Evolutionary conservation across 2,888 invertebrate species (phyloP).

Genomic region (Spisula solida): DNA sequence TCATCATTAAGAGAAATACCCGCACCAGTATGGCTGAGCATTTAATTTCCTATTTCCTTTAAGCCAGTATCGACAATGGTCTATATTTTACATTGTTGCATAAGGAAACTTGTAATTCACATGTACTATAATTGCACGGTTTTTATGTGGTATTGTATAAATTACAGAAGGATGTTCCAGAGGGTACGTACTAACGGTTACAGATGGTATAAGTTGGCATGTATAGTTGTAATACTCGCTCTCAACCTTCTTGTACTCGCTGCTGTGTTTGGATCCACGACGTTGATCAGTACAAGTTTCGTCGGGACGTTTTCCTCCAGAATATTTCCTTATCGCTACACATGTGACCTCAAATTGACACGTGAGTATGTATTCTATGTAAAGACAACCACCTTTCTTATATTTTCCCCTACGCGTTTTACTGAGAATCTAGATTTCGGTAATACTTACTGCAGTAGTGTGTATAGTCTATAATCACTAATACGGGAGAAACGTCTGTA

Average conservation of each 20-base stretch:
- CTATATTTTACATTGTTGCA: no score
- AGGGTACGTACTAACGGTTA: neutral
- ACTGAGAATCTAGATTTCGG: no score
- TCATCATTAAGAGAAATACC: no score
- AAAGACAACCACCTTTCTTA: no score
- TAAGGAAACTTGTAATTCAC: neutral
- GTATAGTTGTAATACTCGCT: neutral
- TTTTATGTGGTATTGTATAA: neutral
- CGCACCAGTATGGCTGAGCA: no score
- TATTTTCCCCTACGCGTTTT: no score
- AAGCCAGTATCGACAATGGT: no score
- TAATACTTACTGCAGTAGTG: no score
- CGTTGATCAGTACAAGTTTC: neutral
- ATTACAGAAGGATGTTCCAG: neutral
- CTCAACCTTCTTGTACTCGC: neutral
- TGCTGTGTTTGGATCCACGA: neutral
- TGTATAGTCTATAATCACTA: no score
- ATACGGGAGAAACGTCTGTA: no score
- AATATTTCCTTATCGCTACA: neutral
- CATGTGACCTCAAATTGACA: neutral
- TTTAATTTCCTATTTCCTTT: no score
- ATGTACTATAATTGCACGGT: neutral
- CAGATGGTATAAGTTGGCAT: neutral
- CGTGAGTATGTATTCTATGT: neutral
- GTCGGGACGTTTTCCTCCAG: neutral